Conservation (phyloP, 2,888 invertebrate genomes). For the Tachina grossa region DNA sequence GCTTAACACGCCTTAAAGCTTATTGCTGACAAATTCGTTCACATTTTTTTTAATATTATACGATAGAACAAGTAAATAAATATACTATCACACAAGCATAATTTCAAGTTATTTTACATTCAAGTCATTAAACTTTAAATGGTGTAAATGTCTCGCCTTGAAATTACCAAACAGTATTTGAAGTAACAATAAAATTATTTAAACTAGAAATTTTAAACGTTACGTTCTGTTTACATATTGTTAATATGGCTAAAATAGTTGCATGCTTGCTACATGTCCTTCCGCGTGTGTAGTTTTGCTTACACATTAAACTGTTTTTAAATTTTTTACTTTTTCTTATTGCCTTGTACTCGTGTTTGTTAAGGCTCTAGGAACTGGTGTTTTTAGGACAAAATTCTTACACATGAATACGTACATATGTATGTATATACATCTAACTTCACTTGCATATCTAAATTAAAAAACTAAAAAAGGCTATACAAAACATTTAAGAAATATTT, state of each 20-base stretch:
- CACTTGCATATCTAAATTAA: slow-evolving; percentile 1
- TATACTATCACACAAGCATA: neutral
- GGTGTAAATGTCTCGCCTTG: slow-evolving; percentile 42
- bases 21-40: neutral
- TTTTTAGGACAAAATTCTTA: slow-evolving; percentile 13
- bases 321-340: slow-evolving; percentile 1
- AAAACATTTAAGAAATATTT: slow-evolving; percentile 22
- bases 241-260: slow-evolving; percentile 13
- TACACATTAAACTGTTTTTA: slow-evolving; percentile 5
- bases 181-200: neutral
- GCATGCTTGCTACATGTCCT: neutral
- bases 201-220: slow-evolving; percentile 23
- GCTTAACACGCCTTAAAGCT: neutral
- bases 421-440: neutral
- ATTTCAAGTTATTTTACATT: slow-evolving; percentile 8
- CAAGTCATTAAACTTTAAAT: slow-evolving; percentile 51
- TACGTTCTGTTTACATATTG: slow-evolving; percentile 48
- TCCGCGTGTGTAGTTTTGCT: neutral
- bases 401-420: neutral
- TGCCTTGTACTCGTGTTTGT: slow-evolving; percentile 20
- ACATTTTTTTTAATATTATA: no score
- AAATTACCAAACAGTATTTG: slow-evolving; percentile 10
- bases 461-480: slow-evolving; percentile 17
- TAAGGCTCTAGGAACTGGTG: slow-evolving; percentile 42
- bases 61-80: no score